phyloP scores from a whole-genome alignment of 2,888 invertebrate species.

The Dasysyrphus tricinctus region DNA sequence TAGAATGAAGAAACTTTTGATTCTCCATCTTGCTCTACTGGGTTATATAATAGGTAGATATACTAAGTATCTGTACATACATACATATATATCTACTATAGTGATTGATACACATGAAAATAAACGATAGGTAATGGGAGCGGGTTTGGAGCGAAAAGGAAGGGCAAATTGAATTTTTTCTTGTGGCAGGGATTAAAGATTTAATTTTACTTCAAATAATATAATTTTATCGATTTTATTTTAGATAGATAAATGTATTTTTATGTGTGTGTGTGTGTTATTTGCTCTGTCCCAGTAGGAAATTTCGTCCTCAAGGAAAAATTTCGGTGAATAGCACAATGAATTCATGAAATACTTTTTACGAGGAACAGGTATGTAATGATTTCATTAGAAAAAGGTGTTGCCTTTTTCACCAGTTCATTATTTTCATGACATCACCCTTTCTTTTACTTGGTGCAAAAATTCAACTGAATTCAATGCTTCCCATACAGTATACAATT shows the following conservation, averaged over 20 bases:
- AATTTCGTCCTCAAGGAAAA: too few relatives aligned
- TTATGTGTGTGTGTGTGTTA: not conserved
- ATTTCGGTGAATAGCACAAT: too few relatives aligned
- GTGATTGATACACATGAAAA: not conserved
- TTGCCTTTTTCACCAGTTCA: too few relatives aligned
- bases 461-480: too few relatives aligned
- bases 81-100: not conserved
- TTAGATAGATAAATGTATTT: not conserved
- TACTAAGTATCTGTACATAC: not conserved
- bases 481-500: too few relatives aligned
- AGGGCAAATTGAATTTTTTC: constrained; percentile 35
- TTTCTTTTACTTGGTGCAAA: too few relatives aligned
- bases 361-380: too few relatives aligned
- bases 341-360: too few relatives aligned
- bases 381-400: too few relatives aligned
- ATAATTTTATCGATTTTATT: constrained; percentile 59
- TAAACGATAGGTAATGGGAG: not conserved
- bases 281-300: too few relatives aligned
- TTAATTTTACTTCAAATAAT: constrained; percentile 68
- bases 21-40: constrained; percentile 61
- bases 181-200: constrained; percentile 64
- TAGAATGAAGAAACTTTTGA: constrained; percentile 64
- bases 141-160: not conserved
- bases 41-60: constrained; percentile 58
- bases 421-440: too few relatives aligned